phyloP scores from a whole-genome alignment of 2,888 invertebrate species.

The Nephrotoma flavescens region DNA sequence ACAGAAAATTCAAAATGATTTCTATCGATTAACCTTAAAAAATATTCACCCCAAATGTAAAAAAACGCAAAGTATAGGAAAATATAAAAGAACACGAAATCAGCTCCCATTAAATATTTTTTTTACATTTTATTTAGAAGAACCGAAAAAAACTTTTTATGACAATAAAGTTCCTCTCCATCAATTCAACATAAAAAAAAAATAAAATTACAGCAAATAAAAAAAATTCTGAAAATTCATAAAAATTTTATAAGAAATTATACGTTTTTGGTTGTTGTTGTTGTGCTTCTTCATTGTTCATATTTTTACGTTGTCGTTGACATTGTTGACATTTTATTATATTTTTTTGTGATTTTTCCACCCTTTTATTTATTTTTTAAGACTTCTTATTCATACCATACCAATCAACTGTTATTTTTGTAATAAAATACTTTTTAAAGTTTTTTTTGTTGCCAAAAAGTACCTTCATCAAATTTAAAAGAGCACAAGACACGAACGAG shows the following conservation, averaged over 20 bases:
- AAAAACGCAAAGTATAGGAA: not conserved
- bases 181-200: not conserved
- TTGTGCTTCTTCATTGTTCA: not conserved
- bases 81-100: not conserved
- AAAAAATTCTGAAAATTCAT: not conserved
- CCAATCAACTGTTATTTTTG: not conserved
- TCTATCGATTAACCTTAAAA: not conserved
- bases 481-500: not conserved
- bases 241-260: not conserved
- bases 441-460: not conserved
- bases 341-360: not conserved
- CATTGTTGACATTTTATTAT: not conserved
- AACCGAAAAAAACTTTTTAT: not conserved
- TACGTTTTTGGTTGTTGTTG: not conserved
- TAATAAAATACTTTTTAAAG: not conserved
- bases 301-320: not conserved
- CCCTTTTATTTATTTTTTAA: not conserved
- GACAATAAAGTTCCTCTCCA: not conserved
- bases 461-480: not conserved
- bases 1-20: not conserved
- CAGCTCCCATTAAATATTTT: not conserved
- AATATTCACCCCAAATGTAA: not conserved
- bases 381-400: not conserved
- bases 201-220: not conserved
- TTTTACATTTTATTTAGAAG: not conserved